phyloP scores from a whole-genome alignment of 2,113 vertebrate species.

The Phycodurus eques region DNA sequence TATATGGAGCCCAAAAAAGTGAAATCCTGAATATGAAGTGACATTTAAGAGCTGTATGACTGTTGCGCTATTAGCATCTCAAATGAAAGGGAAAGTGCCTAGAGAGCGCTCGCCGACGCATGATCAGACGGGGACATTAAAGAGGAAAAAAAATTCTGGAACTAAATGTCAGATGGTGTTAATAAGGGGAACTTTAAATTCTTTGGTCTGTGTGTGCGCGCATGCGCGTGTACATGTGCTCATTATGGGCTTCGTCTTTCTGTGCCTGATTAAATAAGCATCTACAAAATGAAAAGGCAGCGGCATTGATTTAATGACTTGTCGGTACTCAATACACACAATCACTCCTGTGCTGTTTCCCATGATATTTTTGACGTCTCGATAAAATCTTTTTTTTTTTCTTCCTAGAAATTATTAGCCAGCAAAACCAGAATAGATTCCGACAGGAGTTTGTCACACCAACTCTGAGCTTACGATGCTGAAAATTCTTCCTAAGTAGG shows the following conservation, averaged over 20 bases:
- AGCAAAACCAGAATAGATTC: slow-evolving; percentile 22
- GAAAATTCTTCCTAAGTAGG: slow-evolving; percentile 43
- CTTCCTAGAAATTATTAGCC: not conserved
- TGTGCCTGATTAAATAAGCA: slow-evolving; percentile 17
- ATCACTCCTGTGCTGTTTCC: slow-evolving; percentile 1
- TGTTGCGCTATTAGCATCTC: slow-evolving; percentile 12
- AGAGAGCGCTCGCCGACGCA: slow-evolving; percentile 22
- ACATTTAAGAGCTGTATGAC: slow-evolving; percentile 5
- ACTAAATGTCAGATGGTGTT: slow-evolving; percentile 61
- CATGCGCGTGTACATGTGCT: not conserved
- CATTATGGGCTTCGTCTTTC: slow-evolving; percentile 13
- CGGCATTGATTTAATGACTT: slow-evolving; percentile 26
- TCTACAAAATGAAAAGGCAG: slow-evolving; percentile 33
- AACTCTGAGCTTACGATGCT: slow-evolving; percentile 26
- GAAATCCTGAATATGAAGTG: not conserved
- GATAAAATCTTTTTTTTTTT: not conserved
- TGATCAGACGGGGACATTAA: slow-evolving; percentile 28
- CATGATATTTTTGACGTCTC: not conserved
- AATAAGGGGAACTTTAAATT: slow-evolving; percentile 47
- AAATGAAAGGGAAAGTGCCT: slow-evolving; percentile 18
- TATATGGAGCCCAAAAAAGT: not conserved
- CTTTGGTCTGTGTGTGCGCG: slow-evolving; percentile 24
- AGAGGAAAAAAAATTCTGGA: slow-evolving; percentile 30
- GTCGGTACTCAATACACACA: slow-evolving; percentile 30
- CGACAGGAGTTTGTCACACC: not conserved